phyloP scores from a whole-genome alignment of 2,888 invertebrate species.

The Bugula neritina region DNA sequence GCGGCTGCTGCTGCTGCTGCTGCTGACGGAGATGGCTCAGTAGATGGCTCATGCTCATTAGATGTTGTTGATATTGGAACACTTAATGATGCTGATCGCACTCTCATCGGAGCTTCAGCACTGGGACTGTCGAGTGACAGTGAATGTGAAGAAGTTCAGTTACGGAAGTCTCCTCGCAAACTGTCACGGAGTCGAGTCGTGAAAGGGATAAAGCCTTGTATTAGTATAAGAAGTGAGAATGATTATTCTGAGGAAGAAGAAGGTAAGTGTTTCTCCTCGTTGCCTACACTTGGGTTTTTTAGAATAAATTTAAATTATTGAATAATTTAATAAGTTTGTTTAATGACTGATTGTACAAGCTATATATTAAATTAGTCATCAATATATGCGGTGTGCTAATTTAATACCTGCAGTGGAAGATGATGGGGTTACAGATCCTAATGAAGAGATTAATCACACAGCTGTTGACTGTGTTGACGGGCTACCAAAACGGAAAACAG shows the following conservation, averaged over 20 bases:
- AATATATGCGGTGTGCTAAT: too few relatives aligned
- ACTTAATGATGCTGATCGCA: not conserved
- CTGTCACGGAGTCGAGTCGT: not conserved
- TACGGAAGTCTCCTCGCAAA: not conserved
- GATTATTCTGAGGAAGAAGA: not conserved
- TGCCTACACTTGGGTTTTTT: too few relatives aligned
- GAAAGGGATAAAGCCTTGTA: not conserved
- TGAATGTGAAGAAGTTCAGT: not conserved
- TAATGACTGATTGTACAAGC: too few relatives aligned
- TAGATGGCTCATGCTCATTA: not conserved
- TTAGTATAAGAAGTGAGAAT: not conserved
- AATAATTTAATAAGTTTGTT: too few relatives aligned
- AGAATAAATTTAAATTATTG: too few relatives aligned
- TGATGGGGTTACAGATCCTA: not conserved
- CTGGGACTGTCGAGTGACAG: not conserved
- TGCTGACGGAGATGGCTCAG: not conserved
- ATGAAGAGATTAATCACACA: not conserved
- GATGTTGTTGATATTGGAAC: not conserved
- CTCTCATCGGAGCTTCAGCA: not conserved
- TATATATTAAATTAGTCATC: too few relatives aligned
- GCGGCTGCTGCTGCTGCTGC: not conserved
- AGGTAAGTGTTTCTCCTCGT: too few relatives aligned
- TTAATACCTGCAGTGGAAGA: too few relatives aligned
- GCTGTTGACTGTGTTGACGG: constrained; percentile 1
- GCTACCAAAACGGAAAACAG: not conserved